A percentile compares a stretch with the other conserved stretches of the same genome.
phyloP scores from a whole-genome alignment of 2,888 invertebrate species.

The Podotricha telesiphe region DNA sequence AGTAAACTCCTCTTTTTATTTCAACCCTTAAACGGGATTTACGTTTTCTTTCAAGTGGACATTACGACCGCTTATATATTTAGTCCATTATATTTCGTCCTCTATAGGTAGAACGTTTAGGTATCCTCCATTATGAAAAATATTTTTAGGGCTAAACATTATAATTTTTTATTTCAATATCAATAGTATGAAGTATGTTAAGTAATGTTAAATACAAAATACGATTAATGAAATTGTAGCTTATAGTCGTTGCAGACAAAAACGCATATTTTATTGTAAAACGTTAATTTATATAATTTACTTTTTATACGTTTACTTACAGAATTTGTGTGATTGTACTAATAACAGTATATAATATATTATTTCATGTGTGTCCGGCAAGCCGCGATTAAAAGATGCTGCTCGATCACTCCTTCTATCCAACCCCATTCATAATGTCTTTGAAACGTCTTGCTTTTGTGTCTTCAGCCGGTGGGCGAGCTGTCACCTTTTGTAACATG shows the following conservation, averaged over 20 bases:
- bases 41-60: slow-evolving; percentile 68
- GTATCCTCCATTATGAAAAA: background rate
- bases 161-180: background rate
- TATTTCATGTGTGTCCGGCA: slow-evolving; percentile 40
- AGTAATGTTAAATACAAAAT: background rate
- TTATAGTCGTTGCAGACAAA: background rate
- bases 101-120: slow-evolving; percentile 1
- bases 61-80: slow-evolving; percentile 62
- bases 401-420: slow-evolving; percentile 80
- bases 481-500: slow-evolving; percentile 77
- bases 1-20: slow-evolving; percentile 76
- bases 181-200: too few relatives aligned
- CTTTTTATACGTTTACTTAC: background rate
- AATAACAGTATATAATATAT: slow-evolving; percentile 1
- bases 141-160: background rate
- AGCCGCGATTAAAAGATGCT: slow-evolving; percentile 55
- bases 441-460: slow-evolving; percentile 75
- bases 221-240: background rate
- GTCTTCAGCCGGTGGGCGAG: slow-evolving; percentile 58
- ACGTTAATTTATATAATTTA: background rate
- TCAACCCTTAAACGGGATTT: slow-evolving; percentile 73
- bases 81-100: slow-evolving; percentile 48
- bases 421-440: slow-evolving; percentile 77
- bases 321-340: background rate
- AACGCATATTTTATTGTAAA: background rate